Conservation (phyloP, 2,797 vertebrate species). For the Scolopax rusticola region DNA sequence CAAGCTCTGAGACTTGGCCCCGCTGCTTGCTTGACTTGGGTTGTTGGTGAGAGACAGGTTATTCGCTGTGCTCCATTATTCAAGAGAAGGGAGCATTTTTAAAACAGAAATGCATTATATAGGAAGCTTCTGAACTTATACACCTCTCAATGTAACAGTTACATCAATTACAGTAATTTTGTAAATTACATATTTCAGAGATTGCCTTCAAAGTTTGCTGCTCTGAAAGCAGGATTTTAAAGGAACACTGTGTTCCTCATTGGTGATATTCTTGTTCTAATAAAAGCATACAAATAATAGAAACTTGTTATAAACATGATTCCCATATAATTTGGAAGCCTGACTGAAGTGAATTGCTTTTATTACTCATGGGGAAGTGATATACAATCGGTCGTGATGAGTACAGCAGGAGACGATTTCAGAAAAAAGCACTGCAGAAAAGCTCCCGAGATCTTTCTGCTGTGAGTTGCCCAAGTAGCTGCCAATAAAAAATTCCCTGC, state of each 20-base stretch:
- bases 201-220: background rate
- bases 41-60: background rate
- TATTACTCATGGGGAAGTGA: background rate
- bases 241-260: constrained; percentile 26
- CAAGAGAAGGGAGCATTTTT: background rate
- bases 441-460: background rate
- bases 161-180: constrained; percentile 66
- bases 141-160: constrained; percentile 24
- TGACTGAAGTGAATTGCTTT: background rate
- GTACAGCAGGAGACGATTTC: background rate
- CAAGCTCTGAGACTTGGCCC: background rate
- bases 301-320: constrained; percentile 31
- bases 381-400: background rate
- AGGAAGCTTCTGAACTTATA: constrained; percentile 25
- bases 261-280: constrained; percentile 43
- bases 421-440: background rate
- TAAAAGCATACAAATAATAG: constrained; percentile 36
- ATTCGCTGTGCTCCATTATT: background rate
- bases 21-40: background rate
- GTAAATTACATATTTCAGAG: constrained; percentile 57
- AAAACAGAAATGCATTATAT: background rate
- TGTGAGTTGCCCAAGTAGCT: background rate
- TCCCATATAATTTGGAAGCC: background rate
- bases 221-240: constrained; percentile 3
- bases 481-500: background rate